Evolutionary conservation across 2,797 vertebrate genomes (phyloP).

Genomic region (Propithecus perrieri): DNA sequence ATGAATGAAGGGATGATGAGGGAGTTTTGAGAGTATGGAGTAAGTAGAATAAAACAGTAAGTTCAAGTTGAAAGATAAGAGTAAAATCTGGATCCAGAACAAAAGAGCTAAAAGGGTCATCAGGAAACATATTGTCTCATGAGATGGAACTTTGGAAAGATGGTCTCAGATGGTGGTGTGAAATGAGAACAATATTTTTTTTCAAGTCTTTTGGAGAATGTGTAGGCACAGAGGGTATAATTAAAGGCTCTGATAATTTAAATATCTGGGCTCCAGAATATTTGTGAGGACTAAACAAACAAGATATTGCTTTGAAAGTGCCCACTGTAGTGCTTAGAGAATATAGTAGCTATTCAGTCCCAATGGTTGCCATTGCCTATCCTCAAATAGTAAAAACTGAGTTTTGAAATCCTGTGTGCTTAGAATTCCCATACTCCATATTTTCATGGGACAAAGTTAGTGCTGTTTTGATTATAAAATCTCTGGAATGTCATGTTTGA

Average conservation of each 20-base stretch:
- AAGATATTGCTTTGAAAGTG: conserved; percentile 9
- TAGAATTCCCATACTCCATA: background rate
- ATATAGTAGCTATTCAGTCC: background rate
- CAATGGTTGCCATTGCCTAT: background rate
- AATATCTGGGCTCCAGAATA: background rate
- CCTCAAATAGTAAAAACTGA: background rate
- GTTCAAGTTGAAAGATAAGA: background rate
- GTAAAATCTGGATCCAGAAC: background rate
- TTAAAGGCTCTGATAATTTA: background rate
- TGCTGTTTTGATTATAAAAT: conserved; percentile 18
- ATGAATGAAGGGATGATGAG: background rate
- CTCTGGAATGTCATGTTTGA: conserved; percentile 36
- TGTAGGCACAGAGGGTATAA: background rate
- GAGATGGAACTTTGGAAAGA: background rate
- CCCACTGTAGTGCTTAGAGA: background rate
- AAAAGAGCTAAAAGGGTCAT: background rate
- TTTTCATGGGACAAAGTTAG: conserved; percentile 29
- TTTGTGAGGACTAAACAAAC: background rate
- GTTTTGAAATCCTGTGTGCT: conserved; percentile 26
- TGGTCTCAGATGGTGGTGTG: background rate
- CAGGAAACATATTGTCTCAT: background rate
- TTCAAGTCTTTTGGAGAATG: background rate
- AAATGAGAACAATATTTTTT: conserved; percentile 12
- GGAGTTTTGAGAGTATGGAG: background rate
- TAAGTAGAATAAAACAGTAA: conserved; percentile 6